Evolutionary conservation across 2,888 invertebrate species (phyloP).

Genomic region (Acrobasis consociella): DNA sequence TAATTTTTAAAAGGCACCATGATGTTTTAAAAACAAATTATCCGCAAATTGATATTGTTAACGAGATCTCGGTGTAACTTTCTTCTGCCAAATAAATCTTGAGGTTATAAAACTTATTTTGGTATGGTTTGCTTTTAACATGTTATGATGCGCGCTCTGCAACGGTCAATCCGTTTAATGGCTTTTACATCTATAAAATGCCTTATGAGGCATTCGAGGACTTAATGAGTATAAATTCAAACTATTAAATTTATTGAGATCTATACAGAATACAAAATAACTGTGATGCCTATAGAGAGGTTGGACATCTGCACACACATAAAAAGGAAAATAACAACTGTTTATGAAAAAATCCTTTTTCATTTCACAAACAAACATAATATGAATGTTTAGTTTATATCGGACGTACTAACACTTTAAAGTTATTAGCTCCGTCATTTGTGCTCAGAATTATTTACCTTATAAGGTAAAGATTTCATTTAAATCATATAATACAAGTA

Average conservation of each 20-base stretch:
- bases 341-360: too few relatives aligned
- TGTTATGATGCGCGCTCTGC: conserved; percentile 14
- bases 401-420: too few relatives aligned
- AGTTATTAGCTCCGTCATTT: too few relatives aligned
- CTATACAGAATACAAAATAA: background rate
- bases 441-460: too few relatives aligned
- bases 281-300: background rate
- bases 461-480: too few relatives aligned
- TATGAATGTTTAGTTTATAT: too few relatives aligned
- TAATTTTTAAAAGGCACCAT: conserved; percentile 29
- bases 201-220: background rate
- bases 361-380: too few relatives aligned
- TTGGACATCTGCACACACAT: too few relatives aligned
- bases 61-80: conserved; percentile 17
- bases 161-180: conserved; percentile 11
- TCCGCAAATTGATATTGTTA: conserved; percentile 28
- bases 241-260: background rate
- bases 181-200: conserved; percentile 20
- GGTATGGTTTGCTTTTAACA: conserved; percentile 2
- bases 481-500: too few relatives aligned
- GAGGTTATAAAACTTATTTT: conserved; percentile 13
- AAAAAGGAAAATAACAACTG: too few relatives aligned
- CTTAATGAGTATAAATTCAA: background rate
- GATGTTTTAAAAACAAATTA: conserved; percentile 26
- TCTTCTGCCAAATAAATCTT: conserved; percentile 23